These are phyloP conservation scores for Struthio camelus DNA, from an alignment of 2,113 vertebrate genomes.

Conservation along the genomic window DNA sequence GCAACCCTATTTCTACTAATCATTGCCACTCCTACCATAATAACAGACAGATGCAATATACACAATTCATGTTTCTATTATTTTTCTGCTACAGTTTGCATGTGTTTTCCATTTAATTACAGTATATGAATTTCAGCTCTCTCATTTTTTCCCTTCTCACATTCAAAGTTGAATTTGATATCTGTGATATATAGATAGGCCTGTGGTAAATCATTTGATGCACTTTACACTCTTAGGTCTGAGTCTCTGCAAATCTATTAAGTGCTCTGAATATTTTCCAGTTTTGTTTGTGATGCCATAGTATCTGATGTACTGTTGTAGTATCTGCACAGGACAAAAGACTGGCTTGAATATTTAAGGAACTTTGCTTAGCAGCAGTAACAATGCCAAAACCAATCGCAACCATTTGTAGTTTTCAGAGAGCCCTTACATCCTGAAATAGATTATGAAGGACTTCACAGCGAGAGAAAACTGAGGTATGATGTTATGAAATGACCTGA, in stretches of 20 bases:
- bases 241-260: slow-evolving; percentile 12
- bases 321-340: background rate
- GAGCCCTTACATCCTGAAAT: background rate
- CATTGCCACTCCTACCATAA: slow-evolving; percentile 62
- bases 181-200: slow-evolving; percentile 27
- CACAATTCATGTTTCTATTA: slow-evolving; percentile 47
- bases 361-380: background rate
- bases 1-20: slow-evolving; percentile 56
- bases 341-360: background rate
- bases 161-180: slow-evolving; percentile 45
- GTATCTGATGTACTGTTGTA: background rate
- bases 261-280: slow-evolving; percentile 23
- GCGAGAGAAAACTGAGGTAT: background rate
- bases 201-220: background rate
- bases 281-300: background rate
- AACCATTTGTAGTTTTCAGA: background rate
- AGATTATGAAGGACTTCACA: background rate
- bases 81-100: slow-evolving; percentile 60
- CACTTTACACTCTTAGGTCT: background rate
- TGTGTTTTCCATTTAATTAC: slow-evolving; percentile 66
- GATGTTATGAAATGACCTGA: background rate
- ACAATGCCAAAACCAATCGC: background rate
- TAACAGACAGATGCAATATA: slow-evolving; percentile 56
- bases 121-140: slow-evolving; percentile 27
- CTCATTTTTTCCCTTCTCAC: slow-evolving; percentile 19